Conservation (phyloP, 2,113 vertebrate genomes). For the Oophaga pumilio region DNA sequence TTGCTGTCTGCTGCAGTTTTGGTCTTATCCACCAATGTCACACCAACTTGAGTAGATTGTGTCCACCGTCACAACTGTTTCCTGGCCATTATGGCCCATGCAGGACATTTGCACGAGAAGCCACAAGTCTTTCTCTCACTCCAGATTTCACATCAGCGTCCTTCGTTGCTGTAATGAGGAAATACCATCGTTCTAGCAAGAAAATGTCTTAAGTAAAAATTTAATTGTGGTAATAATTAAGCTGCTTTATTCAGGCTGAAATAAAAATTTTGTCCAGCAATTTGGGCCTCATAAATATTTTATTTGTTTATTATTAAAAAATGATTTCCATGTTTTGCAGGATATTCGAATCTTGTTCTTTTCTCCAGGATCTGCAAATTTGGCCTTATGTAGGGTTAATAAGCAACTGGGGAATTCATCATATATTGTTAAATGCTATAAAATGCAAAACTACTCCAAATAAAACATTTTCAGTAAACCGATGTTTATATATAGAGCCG, state of each 20-base stretch:
- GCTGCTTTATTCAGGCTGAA: constrained; percentile 27
- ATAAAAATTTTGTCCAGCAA: constrained; percentile 27
- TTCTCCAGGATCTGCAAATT: background rate
- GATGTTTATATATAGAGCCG: background rate
- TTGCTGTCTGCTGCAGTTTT: background rate
- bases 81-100: background rate
- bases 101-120: background rate
- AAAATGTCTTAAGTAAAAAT: constrained; percentile 23
- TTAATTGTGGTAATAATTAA: constrained; percentile 41
- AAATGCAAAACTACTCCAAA: background rate
- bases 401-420: background rate
- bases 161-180: background rate
- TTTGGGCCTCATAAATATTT: constrained; percentile 41
- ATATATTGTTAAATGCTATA: background rate
- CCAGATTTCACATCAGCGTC: background rate
- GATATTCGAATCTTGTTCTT: background rate
- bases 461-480: background rate
- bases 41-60: background rate
- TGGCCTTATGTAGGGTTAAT: constrained; percentile 3
- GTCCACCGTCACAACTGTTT: background rate
- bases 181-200: background rate
- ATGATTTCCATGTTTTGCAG: constrained; percentile 12
- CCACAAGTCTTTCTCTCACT: background rate
- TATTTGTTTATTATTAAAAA: constrained; percentile 49
- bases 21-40: background rate